Evolutionary conservation across 2,888 invertebrate genomes (phyloP).

Genomic region (Diplolepis rosae): DNA sequence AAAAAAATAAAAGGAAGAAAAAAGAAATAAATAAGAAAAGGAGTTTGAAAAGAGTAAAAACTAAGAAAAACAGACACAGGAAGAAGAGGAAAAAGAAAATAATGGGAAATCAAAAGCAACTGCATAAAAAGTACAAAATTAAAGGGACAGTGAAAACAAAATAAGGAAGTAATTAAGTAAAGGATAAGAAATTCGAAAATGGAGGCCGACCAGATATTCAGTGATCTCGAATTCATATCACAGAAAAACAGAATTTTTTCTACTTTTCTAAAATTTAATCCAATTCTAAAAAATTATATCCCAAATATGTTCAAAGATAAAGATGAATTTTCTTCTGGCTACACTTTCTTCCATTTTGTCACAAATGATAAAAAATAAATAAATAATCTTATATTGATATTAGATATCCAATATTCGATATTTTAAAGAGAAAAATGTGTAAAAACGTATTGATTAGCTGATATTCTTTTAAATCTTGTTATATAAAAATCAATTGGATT

Average conservation of each 20-base stretch:
- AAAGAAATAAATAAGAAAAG: neutral
- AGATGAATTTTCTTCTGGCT: neutral
- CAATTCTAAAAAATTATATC: neutral
- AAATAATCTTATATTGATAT: no score
- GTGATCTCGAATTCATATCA: conserved; percentile 65
- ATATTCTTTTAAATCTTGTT: no score
- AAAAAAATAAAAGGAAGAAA: neutral
- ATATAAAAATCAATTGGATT: conserved; percentile 1
- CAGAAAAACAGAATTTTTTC: conserved; percentile 19
- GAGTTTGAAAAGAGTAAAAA: neutral
- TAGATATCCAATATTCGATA: no score
- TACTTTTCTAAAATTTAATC: neutral
- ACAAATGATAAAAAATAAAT: no score
- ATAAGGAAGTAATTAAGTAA: conserved; percentile 41
- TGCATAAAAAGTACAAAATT: no score
- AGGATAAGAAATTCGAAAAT: conserved; percentile 47
- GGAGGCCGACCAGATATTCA: conserved; percentile 64
- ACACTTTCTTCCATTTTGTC: neutral
- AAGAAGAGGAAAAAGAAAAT: conserved; percentile 31
- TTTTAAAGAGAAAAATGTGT: no score
- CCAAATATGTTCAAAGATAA: neutral
- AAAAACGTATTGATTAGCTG: no score
- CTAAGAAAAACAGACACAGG: conserved; percentile 29
- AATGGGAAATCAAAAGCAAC: conserved; percentile 18
- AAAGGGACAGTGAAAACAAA: conserved; percentile 31